Percentiles rank a stretch among this genome's conserved stretches.
These are phyloP conservation scores for Oreochromis spilurus DNA, from an alignment of 2,113 vertebrate genomes.

Conservation along the genomic window DNA sequence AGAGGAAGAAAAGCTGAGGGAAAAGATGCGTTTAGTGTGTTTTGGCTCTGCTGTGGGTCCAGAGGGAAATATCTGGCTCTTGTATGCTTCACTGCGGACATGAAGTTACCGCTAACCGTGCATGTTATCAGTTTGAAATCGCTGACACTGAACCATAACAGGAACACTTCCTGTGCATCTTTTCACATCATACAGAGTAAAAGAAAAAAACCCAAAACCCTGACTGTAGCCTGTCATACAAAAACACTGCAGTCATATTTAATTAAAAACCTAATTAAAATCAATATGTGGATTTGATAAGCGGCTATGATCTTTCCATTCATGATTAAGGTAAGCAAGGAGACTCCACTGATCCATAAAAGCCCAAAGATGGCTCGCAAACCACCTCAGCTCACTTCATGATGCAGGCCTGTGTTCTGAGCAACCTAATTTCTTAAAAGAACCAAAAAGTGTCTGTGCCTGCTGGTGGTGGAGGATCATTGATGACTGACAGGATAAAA, in stretches of 20 bases:
- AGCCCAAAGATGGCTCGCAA: background rate
- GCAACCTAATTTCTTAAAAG: background rate
- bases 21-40: background rate
- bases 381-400: background rate
- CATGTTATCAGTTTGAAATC: background rate
- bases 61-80: background rate
- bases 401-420: background rate
- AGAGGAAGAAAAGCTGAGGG: background rate
- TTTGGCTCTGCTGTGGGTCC: background rate
- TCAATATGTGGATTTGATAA: background rate
- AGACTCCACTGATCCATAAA: background rate
- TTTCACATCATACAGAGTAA: background rate
- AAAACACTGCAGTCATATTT: background rate
- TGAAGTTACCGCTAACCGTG: background rate
- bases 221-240: background rate
- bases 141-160: background rate
- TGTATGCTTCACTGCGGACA: background rate
- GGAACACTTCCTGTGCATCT: background rate
- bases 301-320: background rate
- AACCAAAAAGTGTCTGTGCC: slow-evolving; percentile 28
- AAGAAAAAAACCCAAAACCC: fast-evolving
- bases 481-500: background rate
- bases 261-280: background rate
- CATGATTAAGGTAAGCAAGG: background rate
- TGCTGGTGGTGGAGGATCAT: slow-evolving; percentile 3